These are phyloP conservation scores for Lasioglossum zephyrum DNA, from an alignment of 2,888 invertebrate species.

Conservation along the genomic window DNA sequence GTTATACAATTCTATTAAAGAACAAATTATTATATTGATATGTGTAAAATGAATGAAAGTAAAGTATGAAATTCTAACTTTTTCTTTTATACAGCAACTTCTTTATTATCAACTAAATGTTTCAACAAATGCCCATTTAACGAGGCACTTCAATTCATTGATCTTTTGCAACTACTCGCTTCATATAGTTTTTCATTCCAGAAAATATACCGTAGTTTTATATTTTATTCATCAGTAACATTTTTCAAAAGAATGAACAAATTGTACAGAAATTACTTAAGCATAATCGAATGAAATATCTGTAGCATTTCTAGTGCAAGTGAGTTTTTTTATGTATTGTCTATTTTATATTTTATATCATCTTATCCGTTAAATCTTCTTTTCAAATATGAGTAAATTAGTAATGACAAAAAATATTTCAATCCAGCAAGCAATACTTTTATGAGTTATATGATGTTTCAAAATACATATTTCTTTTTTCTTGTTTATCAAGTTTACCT, in stretches of 20 bases:
- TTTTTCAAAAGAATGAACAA: slow-evolving; percentile 16
- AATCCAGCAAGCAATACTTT: neutral
- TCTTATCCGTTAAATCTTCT: slow-evolving; percentile 2
- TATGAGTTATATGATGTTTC: neutral
- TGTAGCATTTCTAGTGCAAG: neutral
- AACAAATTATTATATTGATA: neutral
- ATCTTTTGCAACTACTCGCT: slow-evolving; percentile 17
- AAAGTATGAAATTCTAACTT: neutral
- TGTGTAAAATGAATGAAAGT: neutral
- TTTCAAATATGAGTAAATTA: slow-evolving; percentile 1
- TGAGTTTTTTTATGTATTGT: slow-evolving; percentile 29
- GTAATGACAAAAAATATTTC: slow-evolving; percentile 18
- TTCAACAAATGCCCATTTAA: slow-evolving; percentile 15
- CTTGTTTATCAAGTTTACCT: neutral
- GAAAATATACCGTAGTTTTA: slow-evolving; percentile 12
- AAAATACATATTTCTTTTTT: slow-evolving; percentile 17
- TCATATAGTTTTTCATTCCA: neutral
- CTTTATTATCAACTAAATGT: slow-evolving; percentile 31
- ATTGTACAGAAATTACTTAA: slow-evolving; percentile 25
- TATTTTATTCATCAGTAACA: slow-evolving; percentile 19
- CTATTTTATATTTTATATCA: slow-evolving; percentile 4
- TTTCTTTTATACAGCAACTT: slow-evolving; percentile 17
- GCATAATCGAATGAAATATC: slow-evolving; percentile 5
- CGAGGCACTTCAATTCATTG: slow-evolving; percentile 18
- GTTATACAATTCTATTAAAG: neutral